Evolutionary conservation across 1,140 invertebrate species (phyloP).

Genomic region (Spodoptera litura): DNA sequence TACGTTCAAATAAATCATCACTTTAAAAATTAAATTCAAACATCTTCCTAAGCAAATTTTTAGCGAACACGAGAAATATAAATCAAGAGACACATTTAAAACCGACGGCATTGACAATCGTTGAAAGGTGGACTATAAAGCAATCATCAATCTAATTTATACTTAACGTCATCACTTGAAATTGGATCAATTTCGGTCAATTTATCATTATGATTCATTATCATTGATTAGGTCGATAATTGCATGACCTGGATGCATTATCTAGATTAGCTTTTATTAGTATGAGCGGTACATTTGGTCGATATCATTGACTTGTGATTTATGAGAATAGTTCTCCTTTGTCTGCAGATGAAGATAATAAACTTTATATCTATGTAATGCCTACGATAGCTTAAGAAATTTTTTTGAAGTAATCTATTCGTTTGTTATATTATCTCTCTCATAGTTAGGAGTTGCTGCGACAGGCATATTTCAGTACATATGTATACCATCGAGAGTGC

Average conservation of each 20-base stretch:
- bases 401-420: not conserved
- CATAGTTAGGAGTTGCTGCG: too few species aligned
- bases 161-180: slow-evolving; percentile 25
- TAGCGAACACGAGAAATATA: not conserved
- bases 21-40: too few species aligned
- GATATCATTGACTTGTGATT: slow-evolving; percentile 26
- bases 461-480: too few species aligned
- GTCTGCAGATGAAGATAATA: slow-evolving; percentile 20
- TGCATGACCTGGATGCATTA: slow-evolving; percentile 33
- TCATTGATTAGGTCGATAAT: slow-evolving; percentile 27
- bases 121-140: slow-evolving; percentile 31
- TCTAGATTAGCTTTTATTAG: slow-evolving; percentile 41
- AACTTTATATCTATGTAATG: not conserved
- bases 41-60: not conserved
- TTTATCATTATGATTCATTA: slow-evolving; percentile 44
- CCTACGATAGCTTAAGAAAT: not conserved
- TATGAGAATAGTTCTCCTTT: slow-evolving; percentile 20
- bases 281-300: slow-evolving; percentile 6
- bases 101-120: slow-evolving; percentile 17
- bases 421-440: too few species aligned
- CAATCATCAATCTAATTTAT: slow-evolving; percentile 21
- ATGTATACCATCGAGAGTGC: too few species aligned
- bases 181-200: slow-evolving; percentile 26
- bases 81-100: slow-evolving; percentile 1
- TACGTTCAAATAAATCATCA: too few species aligned